These are phyloP conservation scores for Telmatherina bonti DNA, from an alignment of 2,797 vertebrate species.

Conservation along the genomic window DNA sequence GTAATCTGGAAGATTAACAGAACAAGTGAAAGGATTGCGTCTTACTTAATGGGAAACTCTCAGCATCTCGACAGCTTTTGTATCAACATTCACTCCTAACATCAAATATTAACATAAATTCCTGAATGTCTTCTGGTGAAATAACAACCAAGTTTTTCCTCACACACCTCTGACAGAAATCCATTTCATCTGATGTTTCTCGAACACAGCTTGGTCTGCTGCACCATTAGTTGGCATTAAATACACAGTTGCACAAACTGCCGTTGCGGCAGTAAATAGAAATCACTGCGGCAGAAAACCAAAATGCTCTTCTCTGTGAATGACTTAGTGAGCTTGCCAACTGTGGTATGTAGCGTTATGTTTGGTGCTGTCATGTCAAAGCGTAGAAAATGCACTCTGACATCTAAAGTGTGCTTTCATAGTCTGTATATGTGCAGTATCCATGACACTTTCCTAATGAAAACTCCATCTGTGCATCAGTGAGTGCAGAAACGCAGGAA, in stretches of 20 bases:
- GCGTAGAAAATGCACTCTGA: not conserved
- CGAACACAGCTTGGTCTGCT: constrained; percentile 1
- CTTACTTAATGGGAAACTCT: constrained; percentile 23
- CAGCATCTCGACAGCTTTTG: constrained; percentile 15
- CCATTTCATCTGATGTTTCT: constrained; percentile 16
- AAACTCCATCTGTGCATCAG: not conserved
- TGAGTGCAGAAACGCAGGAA: not conserved
- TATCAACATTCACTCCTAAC: not conserved
- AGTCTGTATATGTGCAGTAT: not conserved
- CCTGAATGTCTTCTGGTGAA: not conserved
- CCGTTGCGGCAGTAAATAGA: not conserved
- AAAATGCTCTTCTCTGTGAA: not conserved
- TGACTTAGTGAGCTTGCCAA: not conserved
- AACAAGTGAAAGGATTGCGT: constrained; percentile 58
- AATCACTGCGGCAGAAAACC: constrained; percentile 2
- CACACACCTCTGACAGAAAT: not conserved
- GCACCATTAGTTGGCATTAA: constrained; percentile 1
- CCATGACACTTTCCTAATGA: not conserved
- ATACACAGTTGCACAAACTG: not conserved
- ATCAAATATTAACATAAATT: not conserved
- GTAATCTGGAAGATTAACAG: constrained; percentile 51
- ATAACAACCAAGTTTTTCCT: not conserved
- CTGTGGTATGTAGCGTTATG: not conserved
- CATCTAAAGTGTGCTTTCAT: not conserved
- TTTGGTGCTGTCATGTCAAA: constrained; percentile 1